Evolutionary conservation across 1,140 invertebrate genomes (phyloP).

Genomic region (Eueides isabella): DNA sequence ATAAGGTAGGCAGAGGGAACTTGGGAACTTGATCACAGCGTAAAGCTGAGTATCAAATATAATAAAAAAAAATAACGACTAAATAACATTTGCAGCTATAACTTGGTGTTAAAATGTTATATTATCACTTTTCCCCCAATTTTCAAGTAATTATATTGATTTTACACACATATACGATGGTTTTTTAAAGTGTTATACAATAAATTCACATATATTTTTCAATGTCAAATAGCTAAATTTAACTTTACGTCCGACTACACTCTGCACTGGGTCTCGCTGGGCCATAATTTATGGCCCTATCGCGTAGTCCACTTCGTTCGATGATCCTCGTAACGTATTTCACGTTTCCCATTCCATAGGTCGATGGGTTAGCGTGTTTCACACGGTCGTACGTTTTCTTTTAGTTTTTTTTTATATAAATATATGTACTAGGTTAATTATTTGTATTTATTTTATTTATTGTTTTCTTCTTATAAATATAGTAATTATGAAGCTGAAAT

Average conservation of each 20-base stretch:
- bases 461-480: too few relatives aligned
- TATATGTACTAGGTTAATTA: not conserved
- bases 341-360: constrained; percentile 13
- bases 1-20: too few relatives aligned
- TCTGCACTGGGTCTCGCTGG: constrained; percentile 18
- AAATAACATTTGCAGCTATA: too few relatives aligned
- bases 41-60: too few relatives aligned
- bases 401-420: not conserved
- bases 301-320: constrained; percentile 30
- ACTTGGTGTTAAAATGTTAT: too few relatives aligned
- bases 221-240: constrained; percentile 12
- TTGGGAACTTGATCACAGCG: too few relatives aligned
- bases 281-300: constrained; percentile 47
- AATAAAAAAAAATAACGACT: too few relatives aligned
- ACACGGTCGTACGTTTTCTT: not conserved
- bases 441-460: too few relatives aligned
- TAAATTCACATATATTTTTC: constrained; percentile 15
- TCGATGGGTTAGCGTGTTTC: not conserved
- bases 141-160: too few relatives aligned
- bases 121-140: too few relatives aligned
- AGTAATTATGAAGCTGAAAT: too few relatives aligned
- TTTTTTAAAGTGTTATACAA: not conserved
- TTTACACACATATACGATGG: too few relatives aligned
- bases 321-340: constrained; percentile 38
- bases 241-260: constrained; percentile 14